Conservation (phyloP, 1,140 invertebrate genomes). For the Drosophila navojoa region DNA sequence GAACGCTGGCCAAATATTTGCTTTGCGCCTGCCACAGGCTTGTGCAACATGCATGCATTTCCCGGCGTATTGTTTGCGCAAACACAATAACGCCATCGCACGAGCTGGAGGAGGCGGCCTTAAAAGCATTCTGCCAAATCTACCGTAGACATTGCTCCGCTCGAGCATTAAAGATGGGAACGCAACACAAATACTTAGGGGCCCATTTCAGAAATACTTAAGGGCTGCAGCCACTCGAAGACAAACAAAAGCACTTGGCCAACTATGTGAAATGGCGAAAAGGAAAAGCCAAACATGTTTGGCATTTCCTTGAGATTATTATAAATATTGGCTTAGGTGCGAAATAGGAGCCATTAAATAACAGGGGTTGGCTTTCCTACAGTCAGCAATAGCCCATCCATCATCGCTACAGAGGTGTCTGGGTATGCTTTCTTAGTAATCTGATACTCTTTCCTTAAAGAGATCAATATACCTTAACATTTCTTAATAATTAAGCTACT, state of each 20-base stretch:
- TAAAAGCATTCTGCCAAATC: conserved; percentile 55
- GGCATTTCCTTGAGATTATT: not conserved
- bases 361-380: no score
- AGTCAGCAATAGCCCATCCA: no score
- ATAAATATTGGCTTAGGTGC: conserved; percentile 12
- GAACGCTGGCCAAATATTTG: conserved; percentile 56
- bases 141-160: not conserved
- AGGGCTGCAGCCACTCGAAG: not conserved
- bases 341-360: not conserved
- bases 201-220: not conserved
- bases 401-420: no score
- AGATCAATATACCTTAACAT: no score
- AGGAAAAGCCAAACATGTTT: not conserved
- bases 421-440: no score
- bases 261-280: not conserved
- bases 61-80: conserved; percentile 52
- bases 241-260: not conserved
- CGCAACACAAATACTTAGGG: conserved; percentile 7
- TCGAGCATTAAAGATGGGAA: conserved; percentile 4
- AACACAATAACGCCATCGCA: conserved; percentile 25
- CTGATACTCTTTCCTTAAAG: no score
- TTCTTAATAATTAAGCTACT: no score
- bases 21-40: conserved; percentile 43
- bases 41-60: conserved; percentile 48
- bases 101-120: conserved; percentile 10